Evolutionary conservation across 2,888 invertebrate genomes (phyloP), one percentile per base, ranked within the genome.

Genomic region (Noctua fimbriata): DNA sequence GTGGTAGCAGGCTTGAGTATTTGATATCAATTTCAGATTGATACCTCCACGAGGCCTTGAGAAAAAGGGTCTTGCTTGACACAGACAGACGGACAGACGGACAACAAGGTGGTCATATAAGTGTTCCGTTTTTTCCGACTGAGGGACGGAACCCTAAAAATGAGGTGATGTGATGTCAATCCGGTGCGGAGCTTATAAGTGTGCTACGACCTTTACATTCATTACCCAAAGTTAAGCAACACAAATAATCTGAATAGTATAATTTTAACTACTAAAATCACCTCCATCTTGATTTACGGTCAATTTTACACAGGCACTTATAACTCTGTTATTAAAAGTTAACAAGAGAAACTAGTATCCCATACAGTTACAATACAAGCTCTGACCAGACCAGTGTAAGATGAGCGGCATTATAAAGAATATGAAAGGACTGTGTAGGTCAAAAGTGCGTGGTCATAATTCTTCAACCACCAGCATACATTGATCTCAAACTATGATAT

Each of bases 341-440:
- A 92, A 92, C 93, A 92, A 93, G 93, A 91, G 91, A 92, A 92
- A 91, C 89, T 91, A 79, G 87, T 89, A 91, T 93, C 87, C 74
- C 87, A 85, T 90, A 92, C 92, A 92, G 92, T 92, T 93, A 92
- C 90, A 91, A 92, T 92, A 92, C 91, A 85, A 85, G 87, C 88
- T 87, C 90, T 91, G 91, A 66, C 44, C 18, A 69, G 81, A 86
- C 94, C 92, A 92, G 84, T 87, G 81, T 92, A 91, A 89, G 85
- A 83, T 91, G 93, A 92, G 83, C 93, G 87, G 84, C 85, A 73
- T 79, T 88, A 88, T 90, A 91, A 91, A 92, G 90, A 89, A 90
- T 90, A 89, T 87, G 87, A 84, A 84, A 89, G 88, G 91, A 90
- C 88, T 87, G 85, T 69, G 81, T 75, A 88, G 94, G 91, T 93